A percentile compares a stretch with the other conserved stretches of the same genome.
Conservation (phyloP, 2,888 invertebrate species). For the Megamerina dolium region DNA sequence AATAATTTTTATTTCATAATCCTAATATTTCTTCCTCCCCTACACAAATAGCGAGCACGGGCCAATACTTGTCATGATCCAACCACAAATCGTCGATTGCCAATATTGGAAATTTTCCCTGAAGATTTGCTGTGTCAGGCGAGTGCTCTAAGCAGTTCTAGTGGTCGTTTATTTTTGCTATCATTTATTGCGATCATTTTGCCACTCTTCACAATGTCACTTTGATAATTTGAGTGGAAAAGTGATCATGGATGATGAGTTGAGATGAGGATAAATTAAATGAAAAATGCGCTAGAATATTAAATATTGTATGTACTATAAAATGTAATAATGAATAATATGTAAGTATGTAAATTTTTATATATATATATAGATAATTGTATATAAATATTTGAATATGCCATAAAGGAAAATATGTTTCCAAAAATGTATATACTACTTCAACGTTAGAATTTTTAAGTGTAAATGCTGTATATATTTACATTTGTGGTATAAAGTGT, state of each 20-base stretch:
- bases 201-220: conserved; percentile 39
- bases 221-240: conserved; percentile 35
- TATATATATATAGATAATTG: no score
- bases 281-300: neutral
- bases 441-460: no score
- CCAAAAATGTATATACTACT: no score
- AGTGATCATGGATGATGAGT: neutral
- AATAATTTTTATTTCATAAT: no score
- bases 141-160: conserved; percentile 71
- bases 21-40: neutral
- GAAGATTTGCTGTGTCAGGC: conserved; percentile 81
- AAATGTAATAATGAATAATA: conserved; percentile 10
- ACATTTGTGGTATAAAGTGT: no score
- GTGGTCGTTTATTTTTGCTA: conserved; percentile 45
- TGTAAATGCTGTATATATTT: no score
- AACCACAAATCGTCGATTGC: conserved; percentile 57
- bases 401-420: no score
- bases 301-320: no score
- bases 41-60: conserved; percentile 56
- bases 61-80: conserved; percentile 67
- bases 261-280: conserved; percentile 4
- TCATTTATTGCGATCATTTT: conserved; percentile 41
- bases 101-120: conserved; percentile 68
- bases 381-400: no score
- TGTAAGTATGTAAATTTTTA: no score